phyloP scores from a whole-genome alignment of 2,797 vertebrate genomes.

The Pseudochromis fuscus region DNA sequence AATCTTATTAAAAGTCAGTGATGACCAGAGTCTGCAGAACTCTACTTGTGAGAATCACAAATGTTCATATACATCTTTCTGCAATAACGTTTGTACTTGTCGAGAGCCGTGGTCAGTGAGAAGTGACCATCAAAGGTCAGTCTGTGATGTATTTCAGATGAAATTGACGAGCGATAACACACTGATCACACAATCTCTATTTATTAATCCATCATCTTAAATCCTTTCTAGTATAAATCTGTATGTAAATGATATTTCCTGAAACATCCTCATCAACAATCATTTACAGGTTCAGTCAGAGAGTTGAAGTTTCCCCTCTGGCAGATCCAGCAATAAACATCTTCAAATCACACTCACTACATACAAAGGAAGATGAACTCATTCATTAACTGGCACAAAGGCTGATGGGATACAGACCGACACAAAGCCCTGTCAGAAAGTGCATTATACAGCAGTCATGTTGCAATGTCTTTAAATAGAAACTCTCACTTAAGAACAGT shows the following conservation, averaged over 20 bases:
- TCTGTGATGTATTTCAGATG: background rate
- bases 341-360: conserved; percentile 44
- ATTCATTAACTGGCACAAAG: conserved; percentile 62
- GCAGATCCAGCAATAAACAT: conserved; percentile 49
- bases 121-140: background rate
- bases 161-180: conserved; percentile 3
- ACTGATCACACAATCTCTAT: conserved; percentile 59
- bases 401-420: conserved; percentile 58
- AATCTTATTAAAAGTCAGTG: too few species aligned
- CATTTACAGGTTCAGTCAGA: conserved; percentile 43
- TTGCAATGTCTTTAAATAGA: conserved; percentile 52
- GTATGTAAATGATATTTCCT: conserved; percentile 54
- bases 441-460: conserved; percentile 61
- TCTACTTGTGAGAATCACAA: too few species aligned
- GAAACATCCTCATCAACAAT: conserved; percentile 42
- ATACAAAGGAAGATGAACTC: conserved; percentile 47
- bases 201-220: conserved; percentile 65
- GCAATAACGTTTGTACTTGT: too few species aligned
- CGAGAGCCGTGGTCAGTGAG: too few species aligned
- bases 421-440: conserved; percentile 69
- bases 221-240: conserved; percentile 62
- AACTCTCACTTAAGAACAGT: conserved; percentile 34
- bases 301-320: conserved; percentile 26
- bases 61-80: too few species aligned
- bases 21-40: too few species aligned